phyloP scores from a whole-genome alignment of 2,888 invertebrate genomes.

The Apoderus coryli region DNA sequence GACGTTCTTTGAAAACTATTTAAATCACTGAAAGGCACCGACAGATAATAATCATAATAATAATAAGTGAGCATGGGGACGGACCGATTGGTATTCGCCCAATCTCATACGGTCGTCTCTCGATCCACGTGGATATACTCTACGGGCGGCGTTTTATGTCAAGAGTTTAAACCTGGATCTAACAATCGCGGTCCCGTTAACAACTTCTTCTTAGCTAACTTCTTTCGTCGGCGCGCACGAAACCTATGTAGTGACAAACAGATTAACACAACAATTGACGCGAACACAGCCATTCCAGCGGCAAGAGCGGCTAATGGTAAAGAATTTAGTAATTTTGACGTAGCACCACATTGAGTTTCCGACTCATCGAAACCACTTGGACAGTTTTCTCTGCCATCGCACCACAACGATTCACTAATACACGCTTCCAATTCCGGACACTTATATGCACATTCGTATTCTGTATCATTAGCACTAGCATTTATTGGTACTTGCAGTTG shows the following conservation, averaged over 20 bases:
- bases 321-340: conserved; percentile 36
- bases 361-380: conserved; percentile 57
- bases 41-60: conserved; percentile 23
- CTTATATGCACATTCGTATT: conserved; percentile 44
- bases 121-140: conserved; percentile 88
- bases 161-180: conserved; percentile 56
- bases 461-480: conserved; percentile 36
- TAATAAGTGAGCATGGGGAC: not conserved
- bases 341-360: conserved; percentile 47
- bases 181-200: conserved; percentile 45
- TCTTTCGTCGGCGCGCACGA: conserved; percentile 37
- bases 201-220: conserved; percentile 37
- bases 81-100: conserved; percentile 1
- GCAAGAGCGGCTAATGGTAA: conserved; percentile 43
- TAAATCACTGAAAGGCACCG: conserved; percentile 34
- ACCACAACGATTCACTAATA: conserved; percentile 59
- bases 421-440: conserved; percentile 67
- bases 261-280: conserved; percentile 41
- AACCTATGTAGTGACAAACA: conserved; percentile 44
- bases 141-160: conserved; percentile 81
- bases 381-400: conserved; percentile 54
- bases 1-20: no score
- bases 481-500: conserved; percentile 39
- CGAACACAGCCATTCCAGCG: conserved; percentile 41
- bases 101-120: conserved; percentile 76